Evolutionary conservation across 2,888 invertebrate genomes (phyloP), one percentile per base, ranked within the genome.

Genomic region (Xanthostigma xanthostigma): DNA sequence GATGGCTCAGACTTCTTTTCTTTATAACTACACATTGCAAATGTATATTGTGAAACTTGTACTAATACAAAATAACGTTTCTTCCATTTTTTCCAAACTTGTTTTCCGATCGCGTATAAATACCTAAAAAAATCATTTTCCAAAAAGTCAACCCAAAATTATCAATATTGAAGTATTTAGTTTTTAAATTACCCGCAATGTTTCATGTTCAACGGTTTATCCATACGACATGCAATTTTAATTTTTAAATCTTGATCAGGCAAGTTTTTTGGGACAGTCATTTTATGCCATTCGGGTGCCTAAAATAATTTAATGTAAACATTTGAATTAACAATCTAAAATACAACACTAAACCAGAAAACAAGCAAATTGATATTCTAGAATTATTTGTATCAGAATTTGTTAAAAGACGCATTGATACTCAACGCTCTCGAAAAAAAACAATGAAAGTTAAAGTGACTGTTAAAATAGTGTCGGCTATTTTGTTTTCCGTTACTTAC

Each of bases 11-110:
- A 89, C 71, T 97, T 97, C 75, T 96, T 97, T 70, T 98, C 96
- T 68, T 96, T 90, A 68, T 97, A 98, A 60, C 94, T 96, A 72
- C 98, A 99, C 82, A 98, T 90, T 41, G 98, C 97, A 73, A 99
- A 98, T 38, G 97, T 97, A 70, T 99, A 98, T 73, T 99, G 98
- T 53, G 96, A 96, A 41, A 97, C 96, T 78, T 98, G 97, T 44
- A 98, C 97, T 55, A 98, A 74, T 55, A 97, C 95, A 77, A 90
- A 96, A 70, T 97, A 98, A 49, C 98, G 78, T 61, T 92, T 89
- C 72, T 98, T 98, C 96, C 97, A 98, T 66, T 97, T 98, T 64
- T 97, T 94, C 97, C 98, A 99, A 2, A 96, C 95, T 51, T 83
- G 83, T 71, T 96, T 95, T 45, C 98, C 92, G 60, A 91, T 79